Conservation (phyloP, 2,797 vertebrate species). For the Anabas testudineus region DNA sequence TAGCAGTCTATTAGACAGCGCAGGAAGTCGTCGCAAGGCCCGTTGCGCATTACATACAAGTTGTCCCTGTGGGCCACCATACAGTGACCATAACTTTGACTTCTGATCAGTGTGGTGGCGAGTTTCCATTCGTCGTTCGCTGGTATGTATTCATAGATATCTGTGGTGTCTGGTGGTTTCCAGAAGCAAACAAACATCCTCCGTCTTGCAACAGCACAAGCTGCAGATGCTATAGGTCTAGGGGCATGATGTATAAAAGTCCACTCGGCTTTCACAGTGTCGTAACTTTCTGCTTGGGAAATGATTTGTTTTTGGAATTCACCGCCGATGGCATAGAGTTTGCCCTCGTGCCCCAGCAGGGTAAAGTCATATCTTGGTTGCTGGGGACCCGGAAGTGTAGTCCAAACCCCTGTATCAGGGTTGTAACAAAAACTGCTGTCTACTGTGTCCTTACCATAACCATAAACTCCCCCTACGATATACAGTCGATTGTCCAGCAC, state of each 20-base stretch:
- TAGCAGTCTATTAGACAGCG: slow-evolving; percentile 94
- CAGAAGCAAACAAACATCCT: slow-evolving; percentile 95
- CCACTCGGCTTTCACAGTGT: slow-evolving; percentile 85
- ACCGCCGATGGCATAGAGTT: slow-evolving; percentile 91
- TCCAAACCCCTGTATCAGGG: slow-evolving; percentile 86
- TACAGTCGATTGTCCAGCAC: slow-evolving; percentile 92
- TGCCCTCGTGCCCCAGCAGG: slow-evolving; percentile 87
- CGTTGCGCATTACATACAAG: slow-evolving; percentile 95
- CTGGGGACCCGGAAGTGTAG: slow-evolving; percentile 87
- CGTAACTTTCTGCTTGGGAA: slow-evolving; percentile 89
- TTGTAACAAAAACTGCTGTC: slow-evolving; percentile 92
- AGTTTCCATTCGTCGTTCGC: slow-evolving; percentile 85
- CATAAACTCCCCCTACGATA: slow-evolving; percentile 91
- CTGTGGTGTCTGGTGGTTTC: slow-evolving; percentile 91
- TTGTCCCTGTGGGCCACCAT: slow-evolving; percentile 95
- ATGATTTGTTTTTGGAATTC: slow-evolving; percentile 86
- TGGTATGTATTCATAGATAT: slow-evolving; percentile 89
- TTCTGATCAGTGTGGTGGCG: slow-evolving; percentile 86
- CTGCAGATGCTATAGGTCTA: slow-evolving; percentile 85
- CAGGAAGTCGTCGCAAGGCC: slow-evolving; percentile 92
- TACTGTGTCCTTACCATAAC: slow-evolving; percentile 90
- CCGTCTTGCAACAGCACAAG: slow-evolving; percentile 88
- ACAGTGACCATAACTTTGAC: slow-evolving; percentile 95
- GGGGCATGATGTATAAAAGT: slow-evolving; percentile 87
- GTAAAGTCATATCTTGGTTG: slow-evolving; percentile 92